Evolutionary conservation across 2,113 vertebrate species (phyloP).

Genomic region (Danionella cerebrum): DNA sequence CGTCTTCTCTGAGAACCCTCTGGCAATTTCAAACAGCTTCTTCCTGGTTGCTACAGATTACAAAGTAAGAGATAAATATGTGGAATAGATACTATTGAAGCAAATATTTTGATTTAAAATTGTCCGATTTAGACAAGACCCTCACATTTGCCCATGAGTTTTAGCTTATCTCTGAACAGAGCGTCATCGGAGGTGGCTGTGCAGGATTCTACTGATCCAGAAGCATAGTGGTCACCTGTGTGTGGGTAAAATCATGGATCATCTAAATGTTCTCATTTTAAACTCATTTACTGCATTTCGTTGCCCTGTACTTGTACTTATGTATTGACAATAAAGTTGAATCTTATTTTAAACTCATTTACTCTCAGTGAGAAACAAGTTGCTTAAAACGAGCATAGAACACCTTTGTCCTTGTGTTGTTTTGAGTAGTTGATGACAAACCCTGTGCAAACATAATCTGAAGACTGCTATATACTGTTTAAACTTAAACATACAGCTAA

Average conservation of each 20-base stretch:
- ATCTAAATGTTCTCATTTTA: not conserved
- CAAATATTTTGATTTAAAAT: not conserved
- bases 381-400: too few species aligned
- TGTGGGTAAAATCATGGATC: not conserved
- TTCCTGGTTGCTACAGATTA: slow-evolving; percentile 79
- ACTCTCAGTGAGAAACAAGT: too few species aligned
- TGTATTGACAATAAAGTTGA: too few species aligned
- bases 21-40: slow-evolving; percentile 94
- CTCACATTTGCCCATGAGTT: slow-evolving; percentile 99
- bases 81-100: not conserved
- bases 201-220: slow-evolving; percentile 63
- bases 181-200: slow-evolving; percentile 81
- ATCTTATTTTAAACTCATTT: too few species aligned
- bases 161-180: slow-evolving; percentile 94
- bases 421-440: too few species aligned
- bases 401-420: too few species aligned
- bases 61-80: not conserved
- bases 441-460: too few species aligned
- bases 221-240: slow-evolving; percentile 20
- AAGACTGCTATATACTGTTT: too few species aligned
- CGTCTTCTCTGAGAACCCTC: slow-evolving; percentile 91
- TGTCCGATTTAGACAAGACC: not conserved
- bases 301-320: too few species aligned
- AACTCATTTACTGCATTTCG: not conserved
- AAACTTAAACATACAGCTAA: too few species aligned